Evolutionary conservation across 2,888 invertebrate genomes (phyloP), one percentile per base, ranked within the genome.

Genomic region (Harmothoe impar): DNA sequence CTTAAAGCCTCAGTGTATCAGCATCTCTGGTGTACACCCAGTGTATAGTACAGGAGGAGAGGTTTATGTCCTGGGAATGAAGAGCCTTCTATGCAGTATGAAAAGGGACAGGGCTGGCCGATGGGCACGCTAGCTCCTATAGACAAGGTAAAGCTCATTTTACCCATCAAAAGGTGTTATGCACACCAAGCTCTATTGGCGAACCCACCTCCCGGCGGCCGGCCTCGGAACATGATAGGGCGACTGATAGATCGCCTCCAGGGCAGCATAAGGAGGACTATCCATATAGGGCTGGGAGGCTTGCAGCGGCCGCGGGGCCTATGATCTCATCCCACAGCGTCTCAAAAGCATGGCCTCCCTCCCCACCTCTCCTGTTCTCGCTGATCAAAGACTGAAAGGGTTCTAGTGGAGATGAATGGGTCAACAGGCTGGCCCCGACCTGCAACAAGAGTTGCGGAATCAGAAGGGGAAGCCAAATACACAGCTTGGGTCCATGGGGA

Each of bases 101-200:
- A 43, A 10, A 43, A 10, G 43, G 10, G 43, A 43, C 43, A 43
- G 5, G 62, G 23, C 62, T 62, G 15, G 25, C 29, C 25, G 25
- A 5, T 72, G 72, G 72, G 72, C 72, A 72, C 25, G 72, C 29
- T 25, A n/a, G 29, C 72, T 15, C 1, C 62, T 62, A 62, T 62
- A 72, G 72, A 72, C 72, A 72, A 72, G 15, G 72, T 72, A 72
- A 29, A 29, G 25, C 72, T 72, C 72, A 72, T n/a, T 72, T 72
- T 72, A 12, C 72, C 25, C 29, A 25, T 72, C 72, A 25, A 72
- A 72, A 72, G 72, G 29, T 25, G 72, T 72, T 72, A 72, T 29
- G 25, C 72, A 7, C 72, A 29, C 72, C 29, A 0, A 25, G n/a
- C 72, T 29, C 29, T 25, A n/a, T 29, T 25, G 72, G 25, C 20